A percentile compares a stretch with the other conserved stretches of the same genome.
These are phyloP conservation scores for Burhinus oedicnemus DNA, from an alignment of 2,113 vertebrate genomes.

Conservation along the genomic window DNA sequence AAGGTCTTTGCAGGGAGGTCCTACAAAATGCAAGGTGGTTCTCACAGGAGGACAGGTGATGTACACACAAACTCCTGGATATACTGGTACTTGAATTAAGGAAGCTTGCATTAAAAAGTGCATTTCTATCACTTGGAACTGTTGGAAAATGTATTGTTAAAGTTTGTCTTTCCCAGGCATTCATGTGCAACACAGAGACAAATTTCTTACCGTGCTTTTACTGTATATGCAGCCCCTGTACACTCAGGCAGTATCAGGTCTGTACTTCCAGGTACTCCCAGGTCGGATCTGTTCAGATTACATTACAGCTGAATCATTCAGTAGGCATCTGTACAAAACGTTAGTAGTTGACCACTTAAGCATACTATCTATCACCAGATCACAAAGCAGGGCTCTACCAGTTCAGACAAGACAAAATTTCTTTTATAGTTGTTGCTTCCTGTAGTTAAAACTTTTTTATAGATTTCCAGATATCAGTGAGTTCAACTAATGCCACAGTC, in stretches of 20 bases:
- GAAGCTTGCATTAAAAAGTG: not conserved
- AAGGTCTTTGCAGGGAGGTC: not conserved
- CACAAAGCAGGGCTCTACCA: not conserved
- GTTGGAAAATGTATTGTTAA: not conserved
- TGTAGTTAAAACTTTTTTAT: not conserved
- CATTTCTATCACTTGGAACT: not conserved
- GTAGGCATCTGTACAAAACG: not conserved
- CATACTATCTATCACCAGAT: not conserved
- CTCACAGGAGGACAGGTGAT: not conserved
- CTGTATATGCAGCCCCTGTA: not conserved
- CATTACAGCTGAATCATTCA: not conserved
- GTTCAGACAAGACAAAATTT: not conserved
- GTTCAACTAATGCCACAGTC: not conserved
- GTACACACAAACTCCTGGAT: not conserved
- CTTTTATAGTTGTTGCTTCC: not conserved
- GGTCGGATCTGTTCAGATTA: not conserved
- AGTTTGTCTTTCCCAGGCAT: not conserved
- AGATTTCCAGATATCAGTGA: not conserved
- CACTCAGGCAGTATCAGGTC: not conserved
- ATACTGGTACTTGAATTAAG: not conserved
- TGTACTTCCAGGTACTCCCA: not conserved
- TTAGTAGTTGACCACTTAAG: not conserved
- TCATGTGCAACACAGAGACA: not conserved
- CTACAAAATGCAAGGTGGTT: not conserved
- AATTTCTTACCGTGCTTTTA: not conserved